These are phyloP conservation scores for Tribolium madens DNA, from an alignment of 1,140 invertebrate genomes.

Conservation along the genomic window DNA sequence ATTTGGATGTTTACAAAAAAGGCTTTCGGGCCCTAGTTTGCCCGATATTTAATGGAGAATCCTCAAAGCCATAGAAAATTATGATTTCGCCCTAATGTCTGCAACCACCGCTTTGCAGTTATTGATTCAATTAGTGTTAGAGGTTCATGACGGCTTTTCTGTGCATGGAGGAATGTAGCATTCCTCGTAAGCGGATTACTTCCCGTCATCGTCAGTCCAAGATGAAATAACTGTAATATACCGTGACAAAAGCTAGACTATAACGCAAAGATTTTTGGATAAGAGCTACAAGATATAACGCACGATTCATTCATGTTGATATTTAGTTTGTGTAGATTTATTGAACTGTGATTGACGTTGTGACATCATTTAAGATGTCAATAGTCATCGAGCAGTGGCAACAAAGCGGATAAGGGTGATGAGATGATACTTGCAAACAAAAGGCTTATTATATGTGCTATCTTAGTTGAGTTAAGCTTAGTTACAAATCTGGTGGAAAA, in stretches of 20 bases:
- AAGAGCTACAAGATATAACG: neutral
- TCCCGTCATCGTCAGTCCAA: neutral
- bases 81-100: neutral
- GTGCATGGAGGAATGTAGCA: neutral
- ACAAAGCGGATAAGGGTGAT: conserved; percentile 28
- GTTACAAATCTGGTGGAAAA: conserved; percentile 25
- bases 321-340: neutral
- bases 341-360: conserved; percentile 2
- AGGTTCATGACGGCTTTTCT: neutral
- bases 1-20: neutral
- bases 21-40: neutral
- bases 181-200: neutral
- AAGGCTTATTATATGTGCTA: conserved; percentile 36
- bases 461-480: conserved; percentile 25
- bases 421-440: conserved; percentile 23
- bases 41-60: neutral
- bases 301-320: neutral
- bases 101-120: neutral
- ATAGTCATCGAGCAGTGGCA: conserved; percentile 2
- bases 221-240: neutral
- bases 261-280: neutral
- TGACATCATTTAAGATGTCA: conserved; percentile 11
- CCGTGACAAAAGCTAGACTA: no score
- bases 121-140: neutral
- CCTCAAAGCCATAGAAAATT: neutral